Percentiles rank a stretch among this genome's conserved stretches.
phyloP scores from a whole-genome alignment of 1,140 invertebrate genomes.

The Danaus melanippus region DNA sequence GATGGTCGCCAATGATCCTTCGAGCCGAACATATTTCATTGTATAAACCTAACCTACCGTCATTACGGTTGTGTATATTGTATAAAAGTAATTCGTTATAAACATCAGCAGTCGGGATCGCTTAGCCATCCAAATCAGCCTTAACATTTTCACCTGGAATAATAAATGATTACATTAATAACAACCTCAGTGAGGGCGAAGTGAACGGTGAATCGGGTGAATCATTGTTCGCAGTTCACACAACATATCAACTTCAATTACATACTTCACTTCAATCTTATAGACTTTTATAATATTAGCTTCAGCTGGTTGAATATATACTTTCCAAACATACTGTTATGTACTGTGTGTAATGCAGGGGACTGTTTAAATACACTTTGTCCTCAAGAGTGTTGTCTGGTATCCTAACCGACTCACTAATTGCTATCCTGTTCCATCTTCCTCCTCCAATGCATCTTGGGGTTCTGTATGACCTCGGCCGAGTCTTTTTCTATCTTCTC shows the following conservation, averaged over 20 bases:
- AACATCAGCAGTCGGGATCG: slow-evolving; percentile 17
- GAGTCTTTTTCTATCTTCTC: slow-evolving; percentile 40
- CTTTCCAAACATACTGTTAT: too few species aligned
- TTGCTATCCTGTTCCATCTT: slow-evolving; percentile 54
- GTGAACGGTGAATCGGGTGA: background rate
- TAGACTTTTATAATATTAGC: too few species aligned
- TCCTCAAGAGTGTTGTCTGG: too few species aligned
- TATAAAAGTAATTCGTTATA: slow-evolving; percentile 4
- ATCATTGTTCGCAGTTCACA: background rate
- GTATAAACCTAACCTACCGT: too few species aligned
- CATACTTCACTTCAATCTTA: too few species aligned
- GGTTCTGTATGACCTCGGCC: slow-evolving; percentile 29
- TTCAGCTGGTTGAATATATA: too few species aligned
- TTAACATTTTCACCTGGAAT: slow-evolving; percentile 21
- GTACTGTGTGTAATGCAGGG: too few species aligned
- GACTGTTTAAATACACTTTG: too few species aligned
- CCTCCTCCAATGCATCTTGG: slow-evolving; percentile 49
- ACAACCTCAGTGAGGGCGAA: background rate
- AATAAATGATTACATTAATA: slow-evolving; percentile 1
- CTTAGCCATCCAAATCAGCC: slow-evolving; percentile 30
- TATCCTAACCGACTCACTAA: slow-evolving; percentile 25
- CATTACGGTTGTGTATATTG: too few species aligned
- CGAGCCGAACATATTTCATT: too few species aligned
- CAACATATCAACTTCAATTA: too few species aligned
- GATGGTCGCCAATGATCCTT: too few species aligned